Evolutionary conservation across 2,888 invertebrate species (phyloP), one percentile per base, ranked within the genome.

Genomic region (Ormyrus rosae): DNA sequence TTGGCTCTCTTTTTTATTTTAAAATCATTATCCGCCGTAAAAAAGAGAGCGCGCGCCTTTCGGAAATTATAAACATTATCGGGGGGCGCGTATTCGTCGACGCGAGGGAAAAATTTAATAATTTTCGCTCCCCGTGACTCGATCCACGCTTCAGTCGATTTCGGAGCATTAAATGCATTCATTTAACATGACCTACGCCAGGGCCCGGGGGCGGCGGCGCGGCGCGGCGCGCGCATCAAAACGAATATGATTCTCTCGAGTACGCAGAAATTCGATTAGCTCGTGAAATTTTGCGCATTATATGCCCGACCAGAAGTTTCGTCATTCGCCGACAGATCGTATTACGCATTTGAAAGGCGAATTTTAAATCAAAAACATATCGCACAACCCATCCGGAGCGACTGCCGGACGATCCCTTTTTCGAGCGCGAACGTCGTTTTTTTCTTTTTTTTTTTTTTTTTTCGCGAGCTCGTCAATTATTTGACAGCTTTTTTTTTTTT

Each of bases 191-290:
- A 45, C 6, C 68, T 11, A 19, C 19, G 19, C 19, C 19, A 19
- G 19, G 19, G 19, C 19, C 19, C 19, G 19, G 19, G 19, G 19
- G 19, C 19, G 19, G 19, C 19, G 19, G 19, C 34, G 34, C 34
- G 34, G 2, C 4, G 34, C 34, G 19, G 48, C 48, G 13, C 13
- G 64, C 58, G 50, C 71, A 65, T 45, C 76, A 72, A 34, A 34
- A 67, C 53, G 65, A 67, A 72, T 67, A 60, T 60, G 60, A 2
- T 45, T 61, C 65, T 60, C 55, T 6, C 50, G 77, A 56, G 9
- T 50, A 56, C 13, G 70, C 65, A 46, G 53, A 70, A 75, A 80
- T 80, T 75, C 61, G 70, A 80, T 75, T 80, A 80, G 71, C 70
- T 50, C 60, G 53, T 56, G 34, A 75, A 75, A 75, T 65, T 75